phyloP scores from a whole-genome alignment of 2,888 invertebrate species.

The Sycophila texana region DNA sequence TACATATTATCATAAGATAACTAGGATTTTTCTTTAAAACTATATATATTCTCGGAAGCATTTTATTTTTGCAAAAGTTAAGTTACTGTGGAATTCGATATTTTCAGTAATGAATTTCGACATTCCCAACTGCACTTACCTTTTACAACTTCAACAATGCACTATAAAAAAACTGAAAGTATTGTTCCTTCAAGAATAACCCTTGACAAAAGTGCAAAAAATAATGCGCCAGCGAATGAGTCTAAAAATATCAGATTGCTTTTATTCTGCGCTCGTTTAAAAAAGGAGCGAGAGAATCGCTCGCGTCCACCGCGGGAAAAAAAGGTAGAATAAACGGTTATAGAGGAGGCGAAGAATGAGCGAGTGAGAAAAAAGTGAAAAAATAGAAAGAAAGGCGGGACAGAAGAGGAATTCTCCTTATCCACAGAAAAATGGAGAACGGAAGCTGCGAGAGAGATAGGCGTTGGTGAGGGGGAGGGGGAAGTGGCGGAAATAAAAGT shows the following conservation, averaged over 20 bases:
- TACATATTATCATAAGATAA: too few species aligned
- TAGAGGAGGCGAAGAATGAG: conserved; percentile 1
- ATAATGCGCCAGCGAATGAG: too few species aligned
- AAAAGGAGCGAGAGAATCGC: too few species aligned
- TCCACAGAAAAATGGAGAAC: conserved; percentile 42
- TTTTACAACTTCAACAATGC: too few species aligned
- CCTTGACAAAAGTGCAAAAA: too few species aligned
- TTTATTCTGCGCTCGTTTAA: too few species aligned
- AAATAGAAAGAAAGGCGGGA: neutral
- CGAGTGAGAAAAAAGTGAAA: conserved; percentile 12
- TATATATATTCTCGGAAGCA: neutral
- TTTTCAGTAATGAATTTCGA: too few species aligned
- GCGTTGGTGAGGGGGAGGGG: neutral
- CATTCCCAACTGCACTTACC: too few species aligned
- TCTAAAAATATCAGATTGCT: too few species aligned
- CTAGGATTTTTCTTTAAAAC: too few species aligned
- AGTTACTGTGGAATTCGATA: neutral
- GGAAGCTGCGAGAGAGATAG: conserved; percentile 26
- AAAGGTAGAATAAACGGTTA: neutral
- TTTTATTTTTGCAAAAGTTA: neutral
- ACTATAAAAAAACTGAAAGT: too few species aligned
- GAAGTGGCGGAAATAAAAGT: conserved; percentile 46
- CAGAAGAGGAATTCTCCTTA: conserved; percentile 21
- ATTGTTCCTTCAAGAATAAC: too few species aligned
- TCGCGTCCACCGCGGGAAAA: neutral